Percentiles rank a stretch among this genome's conserved stretches.
Conservation (phyloP, 1,140 invertebrate genomes). For the Drosophila guanche region DNA sequence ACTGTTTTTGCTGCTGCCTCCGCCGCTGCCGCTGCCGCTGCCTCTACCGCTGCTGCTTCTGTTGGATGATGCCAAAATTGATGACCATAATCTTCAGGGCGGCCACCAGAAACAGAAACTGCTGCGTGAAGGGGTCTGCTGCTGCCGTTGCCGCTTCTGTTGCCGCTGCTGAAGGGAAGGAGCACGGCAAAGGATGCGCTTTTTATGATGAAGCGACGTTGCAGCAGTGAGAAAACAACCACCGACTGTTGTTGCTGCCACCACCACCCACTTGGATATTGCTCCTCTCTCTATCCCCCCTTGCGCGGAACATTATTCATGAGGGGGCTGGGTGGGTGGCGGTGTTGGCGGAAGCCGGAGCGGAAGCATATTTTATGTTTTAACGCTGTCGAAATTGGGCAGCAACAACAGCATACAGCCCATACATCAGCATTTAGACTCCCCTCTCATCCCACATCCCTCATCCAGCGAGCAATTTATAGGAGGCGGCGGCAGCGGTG, state of each 20-base stretch:
- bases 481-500: background rate
- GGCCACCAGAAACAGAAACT: no score
- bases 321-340: constrained; percentile 9
- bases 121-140: no score
- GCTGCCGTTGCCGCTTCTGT: no score
- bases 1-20: constrained; percentile 48
- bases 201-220: constrained; percentile 76
- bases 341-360: constrained; percentile 31
- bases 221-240: constrained; percentile 70
- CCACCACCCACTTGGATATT: constrained; percentile 32
- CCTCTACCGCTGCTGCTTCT: constrained; percentile 22
- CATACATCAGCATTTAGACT: constrained; percentile 81
- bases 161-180: constrained; percentile 23
- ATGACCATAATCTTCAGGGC: constrained; percentile 76
- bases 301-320: constrained; percentile 78
- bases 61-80: constrained; percentile 78
- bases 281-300: constrained; percentile 10
- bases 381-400: constrained; percentile 80
- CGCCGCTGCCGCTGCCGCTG: constrained; percentile 41
- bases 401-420: constrained; percentile 54
- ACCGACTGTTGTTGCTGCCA: constrained; percentile 40
- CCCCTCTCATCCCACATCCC: constrained; percentile 12
- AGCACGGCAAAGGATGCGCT: constrained; percentile 71
- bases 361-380: constrained; percentile 83
- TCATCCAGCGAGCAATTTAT: constrained; percentile 29